A percentile compares a stretch with the other conserved stretches of the same genome.
phyloP scores from a whole-genome alignment of 2,113 vertebrate genomes.

The Tupaia tana region DNA sequence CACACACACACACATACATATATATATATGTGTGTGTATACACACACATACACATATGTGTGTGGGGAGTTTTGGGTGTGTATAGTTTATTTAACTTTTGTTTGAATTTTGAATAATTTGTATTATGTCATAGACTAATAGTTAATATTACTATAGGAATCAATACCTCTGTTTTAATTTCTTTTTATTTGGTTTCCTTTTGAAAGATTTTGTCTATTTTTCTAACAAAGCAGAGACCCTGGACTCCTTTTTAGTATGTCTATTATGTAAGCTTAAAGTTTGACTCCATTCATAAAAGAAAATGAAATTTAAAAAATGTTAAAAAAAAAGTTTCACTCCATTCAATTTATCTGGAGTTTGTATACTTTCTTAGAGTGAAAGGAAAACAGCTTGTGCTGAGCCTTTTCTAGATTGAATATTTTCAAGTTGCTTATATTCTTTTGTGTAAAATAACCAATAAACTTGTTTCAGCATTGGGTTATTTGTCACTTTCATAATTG shows the following conservation, averaged over 20 bases:
- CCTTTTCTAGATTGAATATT: slow-evolving; percentile 5
- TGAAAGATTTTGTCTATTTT: slow-evolving; percentile 19
- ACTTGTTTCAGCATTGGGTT: slow-evolving; percentile 18
- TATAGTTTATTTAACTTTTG: background rate
- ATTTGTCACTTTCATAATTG: slow-evolving; percentile 30
- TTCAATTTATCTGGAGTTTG: background rate
- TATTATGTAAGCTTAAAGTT: slow-evolving; percentile 31
- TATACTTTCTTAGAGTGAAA: slow-evolving; percentile 16
- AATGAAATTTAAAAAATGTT: too few species aligned
- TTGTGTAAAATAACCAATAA: slow-evolving; percentile 62
- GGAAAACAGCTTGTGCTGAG: background rate
- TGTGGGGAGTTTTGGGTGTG: too few species aligned
- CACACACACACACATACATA: too few species aligned
- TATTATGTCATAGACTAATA: background rate
- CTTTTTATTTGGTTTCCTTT: slow-evolving; percentile 44
- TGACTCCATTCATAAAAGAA: background rate
- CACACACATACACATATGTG: too few species aligned
- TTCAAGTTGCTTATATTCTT: background rate
- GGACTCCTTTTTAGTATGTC: slow-evolving; percentile 2
- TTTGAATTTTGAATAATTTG: slow-evolving; percentile 32
- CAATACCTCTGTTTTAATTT: slow-evolving; percentile 44
- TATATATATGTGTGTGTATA: too few species aligned
- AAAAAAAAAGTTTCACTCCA: background rate
- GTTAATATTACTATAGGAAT: background rate
- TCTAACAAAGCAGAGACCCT: background rate